Base-by-base conservation (phyloP, 2,797 vertebrate genomes). In the Coracias cyanogaster region DNA sequence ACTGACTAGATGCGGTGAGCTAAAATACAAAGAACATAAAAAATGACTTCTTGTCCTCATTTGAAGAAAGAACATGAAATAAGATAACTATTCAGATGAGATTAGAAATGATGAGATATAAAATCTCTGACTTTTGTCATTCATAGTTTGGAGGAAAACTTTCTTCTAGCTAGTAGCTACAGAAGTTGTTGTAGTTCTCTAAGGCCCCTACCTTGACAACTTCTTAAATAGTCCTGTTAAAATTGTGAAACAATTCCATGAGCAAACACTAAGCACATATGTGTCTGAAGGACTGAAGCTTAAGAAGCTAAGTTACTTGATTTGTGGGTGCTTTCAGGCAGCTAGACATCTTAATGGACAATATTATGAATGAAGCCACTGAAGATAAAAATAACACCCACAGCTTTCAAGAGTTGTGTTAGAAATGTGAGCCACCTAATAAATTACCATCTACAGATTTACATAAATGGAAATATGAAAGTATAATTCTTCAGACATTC, bases 391-490 rank as follows among this genome's bases (percentile, higher is more conserved):
- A 92, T 91, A 93, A 64, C 72, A 94, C 9, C 26, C 24, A 37
- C 33, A 85, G 49, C 24, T 92, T 82, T 91, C 69, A 92, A 87
- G 29, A 83, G 57, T 20, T 67, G 12, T 46, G 18, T 72, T 90
- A 85, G 46, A 88, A 95, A 83, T 35, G 31, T n/a, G 25, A 91
- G 18, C 54, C 28, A 79, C 31, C 26, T 93, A 83, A 93, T 90
- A 93, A 92, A 95, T 91, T 93, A 45, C 26, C 28, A 66, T 62
- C 55, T 79, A 76, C 54, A 55, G 54, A 91, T 94, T 94, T 94
- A 93, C 87, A 90, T 93, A 93, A 94, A 94, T 64, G 62, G 83
- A 86, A 96, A 90, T 77, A 94, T 19, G 39, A 94, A 90, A 93
- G 62, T 86, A 83, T 93, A 28, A 77, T 94, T 94, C 69, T 77